Percentiles rank a stretch among this genome's conserved stretches.
Evolutionary conservation across 2,888 invertebrate genomes (phyloP).

Genomic region (Spicauda simplicius): DNA sequence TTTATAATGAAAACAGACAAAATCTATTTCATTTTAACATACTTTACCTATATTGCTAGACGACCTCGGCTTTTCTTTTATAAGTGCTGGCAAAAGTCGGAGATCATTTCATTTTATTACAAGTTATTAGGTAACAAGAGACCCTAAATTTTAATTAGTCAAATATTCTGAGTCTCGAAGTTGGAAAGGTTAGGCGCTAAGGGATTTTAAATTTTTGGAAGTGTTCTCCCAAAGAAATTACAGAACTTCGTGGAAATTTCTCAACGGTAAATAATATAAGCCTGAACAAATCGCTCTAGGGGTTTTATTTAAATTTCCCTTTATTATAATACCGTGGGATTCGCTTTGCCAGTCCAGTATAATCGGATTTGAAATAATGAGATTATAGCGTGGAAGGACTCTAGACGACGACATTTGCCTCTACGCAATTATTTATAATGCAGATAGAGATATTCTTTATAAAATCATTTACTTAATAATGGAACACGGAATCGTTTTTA

Average conservation of each 20-base stretch:
- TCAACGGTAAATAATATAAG: conserved; percentile 12
- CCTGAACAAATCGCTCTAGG: conserved; percentile 28
- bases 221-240: background rate
- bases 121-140: no score
- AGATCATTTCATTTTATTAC: background rate
- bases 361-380: conserved; percentile 63
- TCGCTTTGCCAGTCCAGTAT: conserved; percentile 44
- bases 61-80: background rate
- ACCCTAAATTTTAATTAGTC: background rate
- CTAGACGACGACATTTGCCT: conserved; percentile 3
- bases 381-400: conserved; percentile 44
- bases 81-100: background rate
- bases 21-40: background rate
- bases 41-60: background rate
- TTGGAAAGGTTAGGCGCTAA: background rate
- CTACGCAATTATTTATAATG: conserved; percentile 8
- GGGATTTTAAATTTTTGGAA: background rate
- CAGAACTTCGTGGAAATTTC: conserved; percentile 1
- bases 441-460: background rate
- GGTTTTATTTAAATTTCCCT: conserved; percentile 54
- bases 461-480: background rate
- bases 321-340: conserved; percentile 52
- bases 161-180: background rate
- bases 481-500: background rate
- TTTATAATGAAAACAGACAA: background rate